A percentile compares a stretch with the other conserved stretches of the same genome.
phyloP scores from a whole-genome alignment of 2,113 vertebrate genomes.

The zebrafish (Danio rerio) region DNA sequence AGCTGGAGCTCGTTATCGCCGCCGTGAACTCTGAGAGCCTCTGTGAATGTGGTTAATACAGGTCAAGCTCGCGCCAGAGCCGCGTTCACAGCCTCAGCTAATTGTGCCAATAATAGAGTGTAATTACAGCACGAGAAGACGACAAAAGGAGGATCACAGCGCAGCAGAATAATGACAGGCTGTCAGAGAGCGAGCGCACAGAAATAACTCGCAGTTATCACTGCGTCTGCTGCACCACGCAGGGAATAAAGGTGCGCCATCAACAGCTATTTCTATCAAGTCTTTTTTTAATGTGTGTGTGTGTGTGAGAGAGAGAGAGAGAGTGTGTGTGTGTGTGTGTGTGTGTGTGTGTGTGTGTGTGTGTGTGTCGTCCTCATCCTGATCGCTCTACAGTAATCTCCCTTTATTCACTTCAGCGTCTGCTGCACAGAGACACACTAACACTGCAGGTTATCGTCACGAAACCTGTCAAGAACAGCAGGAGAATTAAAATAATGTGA shows the following conservation, averaged over 20 bases:
- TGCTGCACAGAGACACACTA: neutral
- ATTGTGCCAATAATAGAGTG: conserved; percentile 22
- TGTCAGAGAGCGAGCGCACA: neutral
- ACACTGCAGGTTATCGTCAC: neutral
- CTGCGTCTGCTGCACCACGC: neutral
- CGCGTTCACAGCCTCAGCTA: neutral
- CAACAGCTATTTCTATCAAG: neutral
- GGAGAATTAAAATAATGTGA: neutral
- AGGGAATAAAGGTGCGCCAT: neutral
- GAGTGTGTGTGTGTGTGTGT: neutral
- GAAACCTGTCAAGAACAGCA: neutral
- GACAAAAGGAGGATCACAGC: conserved; percentile 1
- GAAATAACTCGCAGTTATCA: conserved; percentile 26
- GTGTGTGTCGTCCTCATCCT: neutral
- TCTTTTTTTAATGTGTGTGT: neutral
- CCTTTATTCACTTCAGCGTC: neutral
- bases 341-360: neutral
- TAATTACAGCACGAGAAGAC: conserved; percentile 3
- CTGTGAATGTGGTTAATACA: neutral
- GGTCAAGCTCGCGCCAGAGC: neutral
- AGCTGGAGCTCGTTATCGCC: conserved; percentile 48
- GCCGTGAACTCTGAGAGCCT: conserved; percentile 41
- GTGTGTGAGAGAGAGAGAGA: too few relatives aligned
- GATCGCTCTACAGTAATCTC: neutral
- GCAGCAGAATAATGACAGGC: conserved; percentile 38